These are phyloP conservation scores for Microcaecilia unicolor DNA, from an alignment of 2,797 vertebrate species.

Conservation along the genomic window DNA sequence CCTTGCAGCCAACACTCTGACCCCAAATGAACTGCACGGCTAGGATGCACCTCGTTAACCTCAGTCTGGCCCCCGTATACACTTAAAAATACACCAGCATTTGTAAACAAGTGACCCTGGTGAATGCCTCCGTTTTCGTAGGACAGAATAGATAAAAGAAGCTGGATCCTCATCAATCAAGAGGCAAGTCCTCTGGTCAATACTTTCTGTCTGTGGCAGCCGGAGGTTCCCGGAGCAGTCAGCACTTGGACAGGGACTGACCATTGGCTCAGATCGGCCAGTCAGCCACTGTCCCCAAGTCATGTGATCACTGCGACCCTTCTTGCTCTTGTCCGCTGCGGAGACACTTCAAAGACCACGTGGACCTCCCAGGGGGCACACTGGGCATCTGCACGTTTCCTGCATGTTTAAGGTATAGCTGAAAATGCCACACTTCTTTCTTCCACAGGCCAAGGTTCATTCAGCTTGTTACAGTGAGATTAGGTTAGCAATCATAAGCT, in stretches of 20 bases:
- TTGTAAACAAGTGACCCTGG: slow-evolving; percentile 32
- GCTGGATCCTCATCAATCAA: slow-evolving; percentile 39
- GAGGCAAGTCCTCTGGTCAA: slow-evolving; percentile 16
- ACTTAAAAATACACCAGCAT: background rate
- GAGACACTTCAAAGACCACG: too few species aligned
- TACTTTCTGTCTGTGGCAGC: slow-evolving; percentile 11
- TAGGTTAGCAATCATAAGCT: too few species aligned
- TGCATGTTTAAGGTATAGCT: too few species aligned
- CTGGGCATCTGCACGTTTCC: too few species aligned
- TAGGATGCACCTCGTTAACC: background rate
- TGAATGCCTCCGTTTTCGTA: slow-evolving; percentile 29
- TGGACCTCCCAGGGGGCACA: too few species aligned
- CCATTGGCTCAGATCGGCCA: slow-evolving; percentile 12
- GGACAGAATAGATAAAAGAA: slow-evolving; percentile 18
- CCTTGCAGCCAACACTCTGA: background rate
- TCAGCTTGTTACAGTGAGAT: too few species aligned
- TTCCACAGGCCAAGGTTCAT: too few species aligned
- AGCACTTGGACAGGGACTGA: slow-evolving; percentile 15
- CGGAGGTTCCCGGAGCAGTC: slow-evolving; percentile 24
- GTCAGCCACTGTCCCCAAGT: too few species aligned
- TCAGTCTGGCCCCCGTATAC: background rate
- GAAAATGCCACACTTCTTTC: too few species aligned
- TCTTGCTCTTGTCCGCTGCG: too few species aligned
- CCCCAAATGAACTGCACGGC: background rate
- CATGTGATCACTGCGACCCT: too few species aligned